Evolutionary conservation across 2,797 vertebrate species (phyloP), one percentile per base, ranked within the genome.

Genomic region (Micrastur ruficollis): DNA sequence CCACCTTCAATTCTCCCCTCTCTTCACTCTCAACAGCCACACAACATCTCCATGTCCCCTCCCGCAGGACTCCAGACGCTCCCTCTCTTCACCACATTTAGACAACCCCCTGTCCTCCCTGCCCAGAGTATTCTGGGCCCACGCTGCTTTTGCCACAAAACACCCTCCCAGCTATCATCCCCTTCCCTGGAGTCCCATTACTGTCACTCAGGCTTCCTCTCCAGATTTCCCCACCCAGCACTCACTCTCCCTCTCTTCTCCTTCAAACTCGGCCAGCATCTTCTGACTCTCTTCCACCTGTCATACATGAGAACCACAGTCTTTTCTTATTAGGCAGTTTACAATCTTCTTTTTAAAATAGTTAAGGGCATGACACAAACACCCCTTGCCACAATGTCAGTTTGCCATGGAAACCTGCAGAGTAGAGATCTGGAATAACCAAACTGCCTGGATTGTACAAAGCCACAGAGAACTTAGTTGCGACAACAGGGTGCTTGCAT

Each of bases 141-240:
- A 50, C 2, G 0, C 68, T 81, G 95, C 81, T 61, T 88, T 81
- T 96, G 92, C 96, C 96, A 95, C 94, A 91, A 67, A 93, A 88
- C 5, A 8, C 86, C 94, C 93, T 90, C 87, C 74, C 84, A 93
- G 86, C 93, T 75, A 94, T 92, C 93, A 94, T 81, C 31, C 72
- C 42, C 78, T 87, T 94, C 86, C 92, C 96, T 71, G 50, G 90
- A 95, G 93, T 96, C 83, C 93, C 96, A 97, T 82, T 95, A 94
- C 81, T 94, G 88, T 78, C 94, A 94, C 83, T 94, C 90, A 92
- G 84, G 70, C 86, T 87, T 92, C 72, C 65, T 79, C 93, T 93
- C 79, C 86, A 89, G 75, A 93, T 91, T 76, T 95, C 94, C 79
- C 92, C 89, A 94, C 90, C 92, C 86, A 92, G 81, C 74, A 89